phyloP scores from a whole-genome alignment of 2,113 vertebrate species.

The Eidolon helvum region DNA sequence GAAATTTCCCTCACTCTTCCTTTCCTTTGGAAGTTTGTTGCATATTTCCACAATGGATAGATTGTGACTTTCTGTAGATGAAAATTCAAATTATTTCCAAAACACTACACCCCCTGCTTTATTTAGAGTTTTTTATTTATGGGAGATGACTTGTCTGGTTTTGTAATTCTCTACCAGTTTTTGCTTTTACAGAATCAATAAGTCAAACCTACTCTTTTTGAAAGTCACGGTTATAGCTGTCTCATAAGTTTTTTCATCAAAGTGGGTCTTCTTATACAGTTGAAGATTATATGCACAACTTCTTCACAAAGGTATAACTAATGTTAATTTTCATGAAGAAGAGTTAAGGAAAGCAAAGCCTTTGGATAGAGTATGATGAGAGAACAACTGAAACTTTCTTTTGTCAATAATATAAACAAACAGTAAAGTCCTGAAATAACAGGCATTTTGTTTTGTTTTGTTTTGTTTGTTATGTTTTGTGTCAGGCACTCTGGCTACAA shows the following conservation, averaged over 20 bases:
- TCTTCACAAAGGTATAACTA: not conserved
- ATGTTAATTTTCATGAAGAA: not conserved
- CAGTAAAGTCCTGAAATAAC: not conserved
- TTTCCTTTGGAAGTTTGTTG: not conserved
- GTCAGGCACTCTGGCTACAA: not conserved
- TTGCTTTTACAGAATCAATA: not conserved
- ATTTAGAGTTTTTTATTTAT: not conserved
- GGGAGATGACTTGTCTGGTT: not conserved
- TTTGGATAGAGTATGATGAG: not conserved
- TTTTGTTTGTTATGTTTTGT: not conserved
- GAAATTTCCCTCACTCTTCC: not conserved
- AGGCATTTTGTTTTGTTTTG: not conserved
- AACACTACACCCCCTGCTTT: not conserved
- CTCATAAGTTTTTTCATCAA: not conserved
- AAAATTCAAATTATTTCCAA: slow-evolving; percentile 6
- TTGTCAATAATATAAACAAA: not conserved
- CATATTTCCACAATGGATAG: not conserved
- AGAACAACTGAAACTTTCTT: not conserved
- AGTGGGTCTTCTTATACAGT: not conserved
- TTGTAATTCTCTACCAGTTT: not conserved
- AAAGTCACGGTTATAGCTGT: not conserved
- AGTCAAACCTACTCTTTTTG: not conserved
- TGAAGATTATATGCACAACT: not conserved
- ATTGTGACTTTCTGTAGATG: not conserved
- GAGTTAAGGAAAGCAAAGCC: not conserved